Evolutionary conservation across 2,797 vertebrate genomes (phyloP).

Genomic region (Paedocypris micromegethes): DNA sequence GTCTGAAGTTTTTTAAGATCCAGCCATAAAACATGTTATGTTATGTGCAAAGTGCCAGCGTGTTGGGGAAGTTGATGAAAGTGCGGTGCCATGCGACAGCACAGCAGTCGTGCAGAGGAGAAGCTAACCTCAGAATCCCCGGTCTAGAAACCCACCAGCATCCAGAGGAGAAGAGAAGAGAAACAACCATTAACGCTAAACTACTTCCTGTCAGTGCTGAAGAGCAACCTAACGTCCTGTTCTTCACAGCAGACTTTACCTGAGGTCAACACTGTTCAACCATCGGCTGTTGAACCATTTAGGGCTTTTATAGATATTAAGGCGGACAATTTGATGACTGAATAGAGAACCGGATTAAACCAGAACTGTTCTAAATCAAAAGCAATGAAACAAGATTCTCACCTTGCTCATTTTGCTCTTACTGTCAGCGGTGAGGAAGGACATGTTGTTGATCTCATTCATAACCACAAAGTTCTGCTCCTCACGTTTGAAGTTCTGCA

Average conservation of each 20-base stretch:
- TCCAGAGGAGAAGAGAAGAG: conserved; percentile 73
- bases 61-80: conserved; percentile 77
- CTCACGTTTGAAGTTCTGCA: conserved; percentile 75
- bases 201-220: conserved; percentile 19
- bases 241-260: conserved; percentile 28
- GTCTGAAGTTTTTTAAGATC: too few species aligned
- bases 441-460: conserved; percentile 98
- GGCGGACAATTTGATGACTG: not conserved
- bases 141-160: conserved; percentile 71
- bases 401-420: conserved; percentile 98
- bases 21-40: too few species aligned
- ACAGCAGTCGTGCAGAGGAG: conserved; percentile 77
- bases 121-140: conserved; percentile 92
- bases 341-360: not conserved
- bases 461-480: conserved; percentile 96
- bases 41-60: conserved; percentile 62
- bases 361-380: not conserved
- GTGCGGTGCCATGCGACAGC: conserved; percentile 76
- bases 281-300: conserved; percentile 17
- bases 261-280: conserved; percentile 7
- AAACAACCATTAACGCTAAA: conserved; percentile 66
- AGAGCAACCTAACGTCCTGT: not conserved
- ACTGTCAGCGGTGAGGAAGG: conserved; percentile 94
- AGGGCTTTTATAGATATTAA: not conserved
- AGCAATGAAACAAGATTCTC: conserved; percentile 15